Conservation (phyloP, 2,113 vertebrate species). For the Clarias magur region DNA sequence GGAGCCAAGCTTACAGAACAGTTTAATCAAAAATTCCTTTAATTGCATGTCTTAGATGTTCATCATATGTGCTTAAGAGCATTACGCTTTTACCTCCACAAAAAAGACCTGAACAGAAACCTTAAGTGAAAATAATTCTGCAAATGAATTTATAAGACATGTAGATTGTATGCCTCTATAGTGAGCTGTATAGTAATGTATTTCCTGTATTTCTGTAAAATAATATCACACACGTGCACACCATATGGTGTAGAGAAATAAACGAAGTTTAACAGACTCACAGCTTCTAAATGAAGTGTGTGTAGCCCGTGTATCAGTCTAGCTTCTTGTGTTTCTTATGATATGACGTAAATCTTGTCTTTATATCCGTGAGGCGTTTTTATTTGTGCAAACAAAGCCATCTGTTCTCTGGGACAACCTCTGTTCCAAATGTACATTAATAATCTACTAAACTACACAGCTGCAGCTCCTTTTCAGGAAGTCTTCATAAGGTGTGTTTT, state of each 20-base stretch:
- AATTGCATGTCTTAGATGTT: not conserved
- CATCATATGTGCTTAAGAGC: not conserved
- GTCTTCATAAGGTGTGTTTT: no score
- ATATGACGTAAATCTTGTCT: not conserved
- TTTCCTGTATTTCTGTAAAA: not conserved
- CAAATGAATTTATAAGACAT: not conserved
- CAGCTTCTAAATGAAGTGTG: not conserved
- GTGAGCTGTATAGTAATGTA: not conserved
- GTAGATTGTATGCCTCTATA: not conserved
- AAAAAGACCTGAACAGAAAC: not conserved
- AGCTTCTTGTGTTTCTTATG: not conserved
- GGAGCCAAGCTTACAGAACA: not conserved
- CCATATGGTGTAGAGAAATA: not conserved
- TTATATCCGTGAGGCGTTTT: not conserved
- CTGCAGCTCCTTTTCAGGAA: not conserved
- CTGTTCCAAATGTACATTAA: not conserved
- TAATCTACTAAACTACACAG: not conserved
- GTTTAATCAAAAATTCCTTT: not conserved
- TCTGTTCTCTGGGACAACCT: not conserved
- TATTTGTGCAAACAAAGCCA: slow-evolving; percentile 14
- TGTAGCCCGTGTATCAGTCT: not conserved
- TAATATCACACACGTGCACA: not conserved
- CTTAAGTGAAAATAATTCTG: not conserved
- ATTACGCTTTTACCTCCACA: not conserved
- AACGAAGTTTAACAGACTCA: not conserved